Evolutionary conservation across 2,113 vertebrate species (phyloP).

Genomic region (Eira barbara): DNA sequence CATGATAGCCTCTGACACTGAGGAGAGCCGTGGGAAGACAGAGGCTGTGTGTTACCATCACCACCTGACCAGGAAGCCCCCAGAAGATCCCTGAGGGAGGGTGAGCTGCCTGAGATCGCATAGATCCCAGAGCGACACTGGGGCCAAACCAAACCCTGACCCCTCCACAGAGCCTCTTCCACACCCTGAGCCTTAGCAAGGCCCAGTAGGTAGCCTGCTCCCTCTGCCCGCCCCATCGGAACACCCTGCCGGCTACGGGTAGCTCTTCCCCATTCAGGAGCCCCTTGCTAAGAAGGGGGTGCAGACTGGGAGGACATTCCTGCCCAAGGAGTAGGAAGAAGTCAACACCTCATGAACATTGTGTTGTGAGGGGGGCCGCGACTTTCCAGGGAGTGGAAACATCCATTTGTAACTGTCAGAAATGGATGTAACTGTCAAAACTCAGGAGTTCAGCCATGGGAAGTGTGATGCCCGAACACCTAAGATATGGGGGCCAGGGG

Average conservation of each 20-base stretch:
- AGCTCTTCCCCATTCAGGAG: background rate
- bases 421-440: background rate
- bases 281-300: background rate
- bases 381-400: background rate
- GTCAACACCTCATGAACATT: background rate
- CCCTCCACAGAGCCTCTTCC: background rate
- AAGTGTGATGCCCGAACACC: background rate
- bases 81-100: background rate
- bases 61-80: background rate
- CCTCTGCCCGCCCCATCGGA: no score
- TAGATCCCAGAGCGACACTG: background rate
- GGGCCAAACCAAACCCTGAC: background rate
- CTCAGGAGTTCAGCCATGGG: background rate
- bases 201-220: background rate
- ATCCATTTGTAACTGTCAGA: background rate
- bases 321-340: background rate
- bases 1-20: background rate
- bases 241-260: background rate
- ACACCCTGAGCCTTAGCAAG: background rate
- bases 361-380: rapidly evolving
- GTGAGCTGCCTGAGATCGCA: background rate
- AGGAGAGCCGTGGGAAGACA: background rate
- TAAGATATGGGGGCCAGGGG: background rate
- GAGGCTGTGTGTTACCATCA: no score
- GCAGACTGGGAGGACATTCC: background rate